These are phyloP conservation scores for Myripristis jacobus DNA, from an alignment of 2,797 vertebrate genomes.

Conservation along the genomic window DNA sequence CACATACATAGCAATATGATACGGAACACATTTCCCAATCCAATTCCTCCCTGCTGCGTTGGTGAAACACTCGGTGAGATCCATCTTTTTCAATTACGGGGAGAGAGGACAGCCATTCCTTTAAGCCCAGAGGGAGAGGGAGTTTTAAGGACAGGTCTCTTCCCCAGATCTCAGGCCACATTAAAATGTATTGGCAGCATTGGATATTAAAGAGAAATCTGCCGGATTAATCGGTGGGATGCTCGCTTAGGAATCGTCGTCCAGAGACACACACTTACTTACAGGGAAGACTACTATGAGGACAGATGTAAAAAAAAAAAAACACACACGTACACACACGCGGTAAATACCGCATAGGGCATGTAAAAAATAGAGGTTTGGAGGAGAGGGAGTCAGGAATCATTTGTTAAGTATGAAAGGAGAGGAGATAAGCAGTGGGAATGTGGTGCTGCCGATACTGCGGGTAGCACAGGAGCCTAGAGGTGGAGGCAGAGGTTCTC, in stretches of 20 bases:
- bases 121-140: constrained; percentile 66
- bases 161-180: constrained; percentile 68
- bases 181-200: constrained; percentile 75
- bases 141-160: constrained; percentile 77
- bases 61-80: constrained; percentile 79
- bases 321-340: too few species aligned
- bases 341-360: too few species aligned
- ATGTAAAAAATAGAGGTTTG: neutral
- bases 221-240: constrained; percentile 66
- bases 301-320: constrained; percentile 30
- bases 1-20: constrained; percentile 76
- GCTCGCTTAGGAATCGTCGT: constrained; percentile 46
- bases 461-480: constrained; percentile 10
- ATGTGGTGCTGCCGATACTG: neutral
- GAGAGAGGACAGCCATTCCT: constrained; percentile 73
- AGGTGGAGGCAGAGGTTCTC: constrained; percentile 25
- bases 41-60: constrained; percentile 78
- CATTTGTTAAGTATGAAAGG: neutral
- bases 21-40: constrained; percentile 78
- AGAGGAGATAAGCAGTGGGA: constrained; percentile 4
- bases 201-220: constrained; percentile 75
- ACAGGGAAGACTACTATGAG: constrained; percentile 43
- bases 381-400: neutral
- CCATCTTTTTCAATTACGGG: constrained; percentile 82
- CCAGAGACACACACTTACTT: constrained; percentile 53